Conservation (phyloP, 2,888 invertebrate species). For the Iselma pallidipennis region DNA sequence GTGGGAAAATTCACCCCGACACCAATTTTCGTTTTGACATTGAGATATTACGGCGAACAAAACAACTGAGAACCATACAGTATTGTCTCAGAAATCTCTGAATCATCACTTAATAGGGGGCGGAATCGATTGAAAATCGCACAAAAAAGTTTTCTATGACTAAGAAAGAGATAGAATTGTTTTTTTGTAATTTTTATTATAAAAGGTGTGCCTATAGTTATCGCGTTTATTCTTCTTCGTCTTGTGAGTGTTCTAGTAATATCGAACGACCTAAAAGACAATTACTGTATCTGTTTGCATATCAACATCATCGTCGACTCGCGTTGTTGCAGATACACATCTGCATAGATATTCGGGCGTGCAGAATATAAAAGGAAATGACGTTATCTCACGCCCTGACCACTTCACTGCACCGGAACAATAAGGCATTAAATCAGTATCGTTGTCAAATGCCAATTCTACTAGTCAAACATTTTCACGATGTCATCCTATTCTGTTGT, state of each 20-base stretch:
- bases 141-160: not conserved
- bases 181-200: not conserved
- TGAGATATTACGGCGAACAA: too few species aligned
- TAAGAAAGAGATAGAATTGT: too few species aligned
- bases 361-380: conserved; percentile 49
- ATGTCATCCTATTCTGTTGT: conserved; percentile 37
- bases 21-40: too few species aligned
- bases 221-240: not conserved
- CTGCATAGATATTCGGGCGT: conserved; percentile 33
- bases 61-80: too few species aligned
- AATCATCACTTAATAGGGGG: not conserved
- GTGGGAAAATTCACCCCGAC: not conserved
- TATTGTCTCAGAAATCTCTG: not conserved
- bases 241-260: not conserved
- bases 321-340: conserved; percentile 16
- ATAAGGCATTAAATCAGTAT: conserved; percentile 53
- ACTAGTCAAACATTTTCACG: conserved; percentile 37
- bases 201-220: not conserved
- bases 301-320: not conserved
- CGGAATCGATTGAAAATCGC: not conserved
- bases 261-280: too few species aligned
- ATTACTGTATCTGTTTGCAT: not conserved
- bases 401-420: conserved; percentile 53
- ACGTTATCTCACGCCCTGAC: conserved; percentile 52
- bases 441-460: conserved; percentile 43